Percentiles rank a stretch among this genome's conserved stretches.
phyloP scores from a whole-genome alignment of 2,797 vertebrate genomes.

The Sparus aurata region DNA sequence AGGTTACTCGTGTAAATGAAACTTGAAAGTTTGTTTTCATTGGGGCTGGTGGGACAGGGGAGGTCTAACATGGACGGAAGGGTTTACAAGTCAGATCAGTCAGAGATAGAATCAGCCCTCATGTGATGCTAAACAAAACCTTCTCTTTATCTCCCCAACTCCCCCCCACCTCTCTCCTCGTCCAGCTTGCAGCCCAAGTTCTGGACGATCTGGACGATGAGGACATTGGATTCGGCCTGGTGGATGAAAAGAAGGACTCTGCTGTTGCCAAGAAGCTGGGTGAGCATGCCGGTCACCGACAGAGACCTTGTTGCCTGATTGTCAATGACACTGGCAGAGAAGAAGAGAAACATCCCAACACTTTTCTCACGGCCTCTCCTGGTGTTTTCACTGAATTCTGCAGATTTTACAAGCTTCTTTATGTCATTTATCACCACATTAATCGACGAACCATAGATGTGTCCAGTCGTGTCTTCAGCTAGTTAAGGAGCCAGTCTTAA shows the following conservation, averaged over 20 bases:
- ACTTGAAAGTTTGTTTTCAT: conserved; percentile 50
- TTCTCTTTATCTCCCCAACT: neutral
- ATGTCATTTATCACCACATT: neutral
- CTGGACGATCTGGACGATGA: conserved; percentile 92
- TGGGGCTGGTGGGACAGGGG: conserved; percentile 18
- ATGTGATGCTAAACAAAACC: conserved; percentile 3
- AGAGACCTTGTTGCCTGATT: conserved; percentile 1
- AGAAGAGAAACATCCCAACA: neutral
- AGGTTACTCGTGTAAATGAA: conserved; percentile 45
- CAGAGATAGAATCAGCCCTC: neutral
- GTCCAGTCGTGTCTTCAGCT: neutral
- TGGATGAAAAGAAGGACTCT: conserved; percentile 90
- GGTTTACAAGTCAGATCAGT: neutral
- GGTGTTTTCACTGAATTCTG: neutral
- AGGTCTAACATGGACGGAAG: neutral
- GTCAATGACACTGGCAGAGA: neutral
- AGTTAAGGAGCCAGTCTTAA: neutral
- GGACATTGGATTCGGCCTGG: conserved; percentile 93
- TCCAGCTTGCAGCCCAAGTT: conserved; percentile 94
- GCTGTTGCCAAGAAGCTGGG: conserved; percentile 92
- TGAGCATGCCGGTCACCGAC: conserved; percentile 67
- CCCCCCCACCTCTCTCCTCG: conserved; percentile 23
- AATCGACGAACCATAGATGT: neutral
- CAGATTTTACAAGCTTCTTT: neutral
- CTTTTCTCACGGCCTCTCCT: conserved; percentile 1